These are phyloP conservation scores for Prietella phreatophila DNA, from an alignment of 2,113 vertebrate genomes.

Conservation along the genomic window DNA sequence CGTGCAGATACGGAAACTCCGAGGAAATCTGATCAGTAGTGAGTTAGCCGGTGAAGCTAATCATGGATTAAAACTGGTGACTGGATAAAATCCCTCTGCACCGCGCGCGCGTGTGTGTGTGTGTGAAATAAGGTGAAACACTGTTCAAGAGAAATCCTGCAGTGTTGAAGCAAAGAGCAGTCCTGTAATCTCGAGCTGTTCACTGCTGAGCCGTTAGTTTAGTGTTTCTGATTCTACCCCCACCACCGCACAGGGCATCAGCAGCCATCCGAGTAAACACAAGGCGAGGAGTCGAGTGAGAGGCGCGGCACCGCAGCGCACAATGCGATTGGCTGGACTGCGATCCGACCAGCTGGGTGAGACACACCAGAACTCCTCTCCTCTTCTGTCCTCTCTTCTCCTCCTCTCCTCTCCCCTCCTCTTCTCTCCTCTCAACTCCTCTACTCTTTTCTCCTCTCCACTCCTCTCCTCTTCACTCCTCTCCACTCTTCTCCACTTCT, in stretches of 20 bases:
- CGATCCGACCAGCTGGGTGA: constrained; percentile 81
- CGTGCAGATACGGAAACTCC: too few relatives aligned
- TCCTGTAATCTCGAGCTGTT: not conserved
- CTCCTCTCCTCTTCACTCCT: too few relatives aligned
- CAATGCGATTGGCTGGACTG: constrained; percentile 75
- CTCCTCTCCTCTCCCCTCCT: too few relatives aligned
- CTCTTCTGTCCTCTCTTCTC: not conserved
- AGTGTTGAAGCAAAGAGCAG: not conserved
- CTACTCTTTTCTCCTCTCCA: too few relatives aligned
- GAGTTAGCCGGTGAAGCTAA: too few relatives aligned
- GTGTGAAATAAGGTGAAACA: too few relatives aligned
- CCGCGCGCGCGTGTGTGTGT: too few relatives aligned
- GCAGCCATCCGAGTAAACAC: constrained; percentile 80
- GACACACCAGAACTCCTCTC: constrained; percentile 21
- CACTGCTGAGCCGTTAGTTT: not conserved
- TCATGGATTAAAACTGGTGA: too few relatives aligned
- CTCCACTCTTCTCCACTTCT: too few relatives aligned
- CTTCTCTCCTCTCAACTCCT: too few relatives aligned
- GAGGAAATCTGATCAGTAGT: too few relatives aligned
- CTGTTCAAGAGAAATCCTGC: not conserved
- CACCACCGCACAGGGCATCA: constrained; percentile 69
- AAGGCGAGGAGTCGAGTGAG: constrained; percentile 60
- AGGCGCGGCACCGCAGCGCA: constrained; percentile 60
- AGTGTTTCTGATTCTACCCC: not conserved
- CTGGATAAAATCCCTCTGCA: too few relatives aligned